These are phyloP conservation scores for Microplitis deprimator DNA, from an alignment of 2,888 invertebrate genomes.

Conservation along the genomic window DNA sequence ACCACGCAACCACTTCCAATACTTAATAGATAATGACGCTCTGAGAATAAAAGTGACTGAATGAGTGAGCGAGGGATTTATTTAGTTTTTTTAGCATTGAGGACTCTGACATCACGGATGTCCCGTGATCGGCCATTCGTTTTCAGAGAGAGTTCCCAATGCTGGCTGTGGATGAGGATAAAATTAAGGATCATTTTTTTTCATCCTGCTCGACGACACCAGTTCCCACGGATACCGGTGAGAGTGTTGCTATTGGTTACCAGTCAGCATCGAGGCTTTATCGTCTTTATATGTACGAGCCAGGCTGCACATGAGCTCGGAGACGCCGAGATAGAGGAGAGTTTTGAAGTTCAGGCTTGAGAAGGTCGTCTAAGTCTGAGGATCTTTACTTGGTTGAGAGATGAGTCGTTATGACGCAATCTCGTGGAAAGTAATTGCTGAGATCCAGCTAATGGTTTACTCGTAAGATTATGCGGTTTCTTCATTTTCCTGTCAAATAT, in stretches of 20 bases:
- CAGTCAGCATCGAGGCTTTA: conserved; percentile 13
- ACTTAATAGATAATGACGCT: conserved; percentile 32
- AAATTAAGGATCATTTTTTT: background rate
- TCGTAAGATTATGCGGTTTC: conserved; percentile 13
- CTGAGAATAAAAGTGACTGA: background rate
- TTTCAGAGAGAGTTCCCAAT: conserved; percentile 2
- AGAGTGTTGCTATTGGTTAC: conserved; percentile 27
- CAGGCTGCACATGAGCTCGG: background rate
- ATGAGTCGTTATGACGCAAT: conserved; percentile 30
- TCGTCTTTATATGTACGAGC: conserved; percentile 6
- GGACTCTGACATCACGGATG: conserved; percentile 29
- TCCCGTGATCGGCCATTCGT: conserved; percentile 32
- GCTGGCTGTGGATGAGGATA: background rate
- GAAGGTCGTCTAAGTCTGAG: conserved; percentile 20
- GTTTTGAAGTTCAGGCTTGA: conserved; percentile 12
- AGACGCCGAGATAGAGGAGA: background rate
- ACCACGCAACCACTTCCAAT: conserved; percentile 26
- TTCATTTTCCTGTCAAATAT: conserved; percentile 6
- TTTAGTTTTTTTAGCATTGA: background rate
- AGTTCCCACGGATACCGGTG: conserved; percentile 24
- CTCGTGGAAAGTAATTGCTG: conserved; percentile 19
- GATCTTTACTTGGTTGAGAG: background rate
- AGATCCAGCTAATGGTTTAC: conserved; percentile 19
- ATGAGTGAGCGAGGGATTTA: background rate
- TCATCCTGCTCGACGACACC: background rate